Base-by-base conservation (phyloP, 2,888 invertebrate species). In the Lycaena phlaeas region DNA sequence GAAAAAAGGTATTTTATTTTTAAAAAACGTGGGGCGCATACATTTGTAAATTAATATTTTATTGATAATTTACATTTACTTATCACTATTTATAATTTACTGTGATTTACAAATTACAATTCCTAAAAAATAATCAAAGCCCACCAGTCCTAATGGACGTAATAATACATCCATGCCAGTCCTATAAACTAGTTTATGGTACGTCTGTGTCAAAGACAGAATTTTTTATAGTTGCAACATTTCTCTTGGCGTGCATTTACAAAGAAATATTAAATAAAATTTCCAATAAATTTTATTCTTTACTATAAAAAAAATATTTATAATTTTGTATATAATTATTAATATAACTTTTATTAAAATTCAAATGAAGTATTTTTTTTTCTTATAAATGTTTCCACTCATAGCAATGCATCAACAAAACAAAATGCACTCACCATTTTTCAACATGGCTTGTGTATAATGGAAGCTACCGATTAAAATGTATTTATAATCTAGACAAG, bases 361-460 rank as follows among this genome's bases (percentile, higher is more conserved):
- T 6, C 27, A 15, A 34, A 15, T 26, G 3, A 4, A 18, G 9
- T 7, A 38, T 18, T 27, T 27, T 10, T n/a, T 27, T 31, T 26
- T 10, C 11, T 36, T 25, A 15, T 44, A 44, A 47, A 47, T 38
- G 43, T 43, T 38, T 38, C 17, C 36, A 27, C 15, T 30, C 40
- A 43, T 42, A 14, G 11, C 12, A 43, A 47, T 45, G 40, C 44
- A 49, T 42, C 41, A 48, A 48, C 46, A 49, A 47, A 53, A 48
- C 46, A 50, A 49, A 49, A 45, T 43, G 45, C 46, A 44, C 26
- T 51, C 53, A 54, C 55, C 54, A 59, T 49, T 53, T 54, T 59
- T 59, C 64, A 63, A 62, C 54, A 61, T 64, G 65, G 64, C 61
- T 57, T 54, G 59, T 57, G 51, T 49, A 52, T 59, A 48, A 37